A percentile compares a stretch with the other conserved stretches of the same genome.
Conservation (phyloP, 2,113 vertebrate genomes). For the Fulmarus glacialis region DNA sequence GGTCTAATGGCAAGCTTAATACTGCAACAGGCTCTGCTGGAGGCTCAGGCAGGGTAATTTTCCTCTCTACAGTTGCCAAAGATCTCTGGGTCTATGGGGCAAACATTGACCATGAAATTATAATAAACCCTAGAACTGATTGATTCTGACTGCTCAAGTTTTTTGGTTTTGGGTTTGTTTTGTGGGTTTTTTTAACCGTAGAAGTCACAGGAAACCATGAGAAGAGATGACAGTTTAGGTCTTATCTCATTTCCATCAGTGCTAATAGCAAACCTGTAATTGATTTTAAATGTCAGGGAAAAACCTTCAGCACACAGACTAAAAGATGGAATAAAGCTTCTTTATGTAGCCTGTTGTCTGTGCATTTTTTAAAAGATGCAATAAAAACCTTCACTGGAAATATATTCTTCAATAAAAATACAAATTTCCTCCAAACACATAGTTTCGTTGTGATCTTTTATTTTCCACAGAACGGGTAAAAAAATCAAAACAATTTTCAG, state of each 20-base stretch:
- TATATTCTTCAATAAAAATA: not conserved
- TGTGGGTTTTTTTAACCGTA: not conserved
- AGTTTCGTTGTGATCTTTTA: not conserved
- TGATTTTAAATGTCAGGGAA: not conserved
- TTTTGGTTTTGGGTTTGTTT: not conserved
- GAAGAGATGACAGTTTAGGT: not conserved
- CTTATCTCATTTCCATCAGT: not conserved
- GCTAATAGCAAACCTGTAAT: not conserved
- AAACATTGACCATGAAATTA: not conserved
- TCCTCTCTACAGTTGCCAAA: not conserved
- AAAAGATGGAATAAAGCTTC: not conserved
- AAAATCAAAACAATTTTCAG: not conserved
- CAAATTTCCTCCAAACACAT: not conserved
- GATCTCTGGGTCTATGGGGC: not conserved
- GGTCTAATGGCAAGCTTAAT: not conserved
- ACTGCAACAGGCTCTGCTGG: not conserved
- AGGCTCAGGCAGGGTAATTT: not conserved
- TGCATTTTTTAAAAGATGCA: not conserved
- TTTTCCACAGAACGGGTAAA: not conserved
- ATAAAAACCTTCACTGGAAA: not conserved
- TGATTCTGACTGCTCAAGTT: not conserved
- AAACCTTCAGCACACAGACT: not conserved
- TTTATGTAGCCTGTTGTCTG: not conserved
- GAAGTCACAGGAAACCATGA: not conserved
- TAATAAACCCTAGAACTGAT: not conserved